A percentile compares a stretch with the other conserved stretches of the same genome.
These are phyloP conservation scores for Chelidonichthys spinosus DNA, from an alignment of 2,797 vertebrate genomes.

Conservation along the genomic window DNA sequence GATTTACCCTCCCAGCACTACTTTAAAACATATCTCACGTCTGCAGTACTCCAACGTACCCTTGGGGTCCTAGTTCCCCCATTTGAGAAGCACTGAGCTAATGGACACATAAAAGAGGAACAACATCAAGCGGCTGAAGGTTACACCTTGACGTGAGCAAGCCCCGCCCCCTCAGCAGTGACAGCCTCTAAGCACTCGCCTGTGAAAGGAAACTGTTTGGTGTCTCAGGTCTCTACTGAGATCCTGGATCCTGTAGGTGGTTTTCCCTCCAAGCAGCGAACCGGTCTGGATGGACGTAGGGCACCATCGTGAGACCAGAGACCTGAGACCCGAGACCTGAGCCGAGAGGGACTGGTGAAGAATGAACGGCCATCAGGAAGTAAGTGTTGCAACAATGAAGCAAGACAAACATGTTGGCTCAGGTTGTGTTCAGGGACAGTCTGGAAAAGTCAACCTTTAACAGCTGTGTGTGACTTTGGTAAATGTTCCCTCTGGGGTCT, in stretches of 20 bases:
- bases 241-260: conserved; percentile 52
- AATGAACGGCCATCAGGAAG: conserved; percentile 68
- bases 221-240: conserved; percentile 57
- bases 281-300: not conserved
- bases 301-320: conserved; percentile 4
- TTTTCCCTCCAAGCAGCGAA: conserved; percentile 1
- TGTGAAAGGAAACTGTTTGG: conserved; percentile 21
- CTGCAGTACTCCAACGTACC: no score
- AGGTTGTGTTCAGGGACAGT: not conserved
- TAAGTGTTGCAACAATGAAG: conserved; percentile 68
- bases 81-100: no score
- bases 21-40: no score
- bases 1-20: no score
- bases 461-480: conserved; percentile 4
- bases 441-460: not conserved
- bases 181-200: not conserved
- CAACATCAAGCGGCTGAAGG: not conserved
- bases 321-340: no score
- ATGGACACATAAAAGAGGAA: not conserved
- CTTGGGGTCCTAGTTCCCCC: no score
- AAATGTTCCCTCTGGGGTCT: not conserved
- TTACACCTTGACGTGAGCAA: conserved; percentile 26
- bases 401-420: conserved; percentile 16
- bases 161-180: conserved; percentile 48
- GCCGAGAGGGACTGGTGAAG: conserved; percentile 14